Base-by-base conservation (phyloP, 2,113 vertebrate genomes). In the Glareola pratincola region DNA sequence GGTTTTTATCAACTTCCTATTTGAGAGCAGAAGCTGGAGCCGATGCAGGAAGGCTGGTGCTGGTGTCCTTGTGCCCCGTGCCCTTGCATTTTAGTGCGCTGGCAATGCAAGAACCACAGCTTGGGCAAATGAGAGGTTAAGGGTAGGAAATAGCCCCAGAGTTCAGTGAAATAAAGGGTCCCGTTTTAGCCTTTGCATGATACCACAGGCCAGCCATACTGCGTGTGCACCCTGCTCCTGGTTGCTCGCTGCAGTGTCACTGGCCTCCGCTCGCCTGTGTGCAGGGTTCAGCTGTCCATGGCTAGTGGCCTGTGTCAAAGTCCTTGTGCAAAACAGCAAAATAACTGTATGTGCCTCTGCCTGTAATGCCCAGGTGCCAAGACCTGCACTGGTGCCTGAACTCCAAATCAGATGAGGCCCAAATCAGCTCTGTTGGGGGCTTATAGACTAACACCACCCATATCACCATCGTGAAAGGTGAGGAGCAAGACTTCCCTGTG, bases 1-100 rank as follows among this genome's bases (percentile, higher is more conserved):
- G 86, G 86, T 91, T 96, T 96, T 91, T 54, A 78, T 96, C 80
- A 37, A 94, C 94, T 97, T 97, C 96, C 96, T 95, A 92, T 85
- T 32, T 59, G 69, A 96, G 89, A 96, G 94, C 95, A 92, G 93
- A 96, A 97, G 95, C 89, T 23, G 2, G 82, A 90, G 93, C 50
- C 1, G 32, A 43, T 88, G 90, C 87, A 92, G 93, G 90, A 77
- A 80, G 82, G 85, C 76, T 39, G 9, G 24, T 6, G 89, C 45
- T 47, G 7, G 27, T 32, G 63, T 66, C 81, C 85, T 39, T 22
- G 17, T 48, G 72, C 37, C 68, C 62, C 0, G 1, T 39, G 53
- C 22, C 60, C 12, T 17, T 56, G 88, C 67, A 5, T 41, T 8
- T 39, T 34, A 2, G 15, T 3, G 29, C 1, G 2, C 39, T 77